Base-by-base conservation (phyloP, 1,140 invertebrate genomes). In the Heliothis subflexa region DNA sequence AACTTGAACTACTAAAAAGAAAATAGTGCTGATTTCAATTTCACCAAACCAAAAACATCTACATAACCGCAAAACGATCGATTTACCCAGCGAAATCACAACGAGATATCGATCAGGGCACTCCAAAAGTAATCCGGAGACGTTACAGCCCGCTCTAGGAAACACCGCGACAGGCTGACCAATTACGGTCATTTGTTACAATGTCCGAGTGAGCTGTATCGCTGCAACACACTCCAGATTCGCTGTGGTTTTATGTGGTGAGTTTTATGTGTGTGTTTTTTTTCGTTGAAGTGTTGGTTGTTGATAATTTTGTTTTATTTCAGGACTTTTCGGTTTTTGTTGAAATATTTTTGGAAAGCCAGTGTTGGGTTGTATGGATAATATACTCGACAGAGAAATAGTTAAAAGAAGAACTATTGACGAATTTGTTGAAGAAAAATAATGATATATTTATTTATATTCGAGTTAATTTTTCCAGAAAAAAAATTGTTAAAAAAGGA, bases 151-250 rank as follows among this genome's bases (percentile, higher is more conserved):
- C 61, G 50, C 54, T 50, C 28, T 52, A 70, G 74, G 81, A 74
- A 68, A 59, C 68, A 64, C 52, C 72, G 74, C 78, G 86, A 84
- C 83, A 83, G 75, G 79, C 82, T 91, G 85, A 91, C 88, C 88
- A 87, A 89, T 91, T 86, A 83, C 84, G 55, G 80, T 79, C 85
- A 86, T 90, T 90, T 90, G 85, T 90, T 81, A 88, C 81, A 83
- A 71, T 81, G 83, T 80, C 84, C 83, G 52, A 74, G 54, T 74
- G 55, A 72, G 59, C 76, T 83, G 83, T 84, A 81, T 86, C 89
- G 84, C 79, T 74, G 78, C 70, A 33, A 49, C 79, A 77, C 71
- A 83, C 72, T 68, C 81, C 47, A 70, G 47, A 52, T 66, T 70
- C 18, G 21, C 11, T 28, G 47, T n/a, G 47, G 66, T 70, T 49